Evolutionary conservation across 2,113 vertebrate genomes (phyloP), one percentile per base, ranked within the genome.

Genomic region (Dendropsophus ebraccatus): DNA sequence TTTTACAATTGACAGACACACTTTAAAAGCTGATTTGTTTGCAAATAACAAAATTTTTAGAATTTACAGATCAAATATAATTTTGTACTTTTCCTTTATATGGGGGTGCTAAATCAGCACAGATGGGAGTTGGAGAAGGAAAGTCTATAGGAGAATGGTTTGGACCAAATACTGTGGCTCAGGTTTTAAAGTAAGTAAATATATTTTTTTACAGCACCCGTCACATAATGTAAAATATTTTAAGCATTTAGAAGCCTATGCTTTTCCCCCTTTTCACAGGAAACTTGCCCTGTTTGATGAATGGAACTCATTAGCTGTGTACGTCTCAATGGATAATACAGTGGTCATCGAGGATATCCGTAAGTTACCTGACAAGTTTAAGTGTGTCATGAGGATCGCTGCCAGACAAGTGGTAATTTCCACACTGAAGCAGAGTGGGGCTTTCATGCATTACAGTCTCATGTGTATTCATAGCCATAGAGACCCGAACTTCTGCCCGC

Each of bases 121-220:
- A 99, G 94, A 99, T 99, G 98, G 98, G 98, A 78, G 97, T 99
- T 50, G 98, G 98, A 90, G 98, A 99, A 93, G 98, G 98, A 72
- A 99, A 99, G 89, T 97, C 97, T 37, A 98, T 99, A 84, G 98
- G 98, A 75, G 97, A 99, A 92, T 99, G 98, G 98, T 99, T 99
- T 86, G 98, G 98, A 92, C 98, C 98, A 90, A 99, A 99, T 88
- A 99, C 98, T 90, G 98, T 99, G 81, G 98, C 98, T 88, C 98
- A 99, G 91, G 98, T 99, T 52, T 94, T 99, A 88, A 99, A 99
- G 98, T 99, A 95, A 98, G 98, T 95, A 62, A 30, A 52, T 6
- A 52, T 6, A 7, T 0, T 19, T 30, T n/a, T 23, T 60, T n/a
- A 9, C 3, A 37, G 14, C 17, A 4, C 21, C 8, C 35, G 16